Evolutionary conservation across 2,113 vertebrate species (phyloP).

Genomic region (Origma solitaria): DNA sequence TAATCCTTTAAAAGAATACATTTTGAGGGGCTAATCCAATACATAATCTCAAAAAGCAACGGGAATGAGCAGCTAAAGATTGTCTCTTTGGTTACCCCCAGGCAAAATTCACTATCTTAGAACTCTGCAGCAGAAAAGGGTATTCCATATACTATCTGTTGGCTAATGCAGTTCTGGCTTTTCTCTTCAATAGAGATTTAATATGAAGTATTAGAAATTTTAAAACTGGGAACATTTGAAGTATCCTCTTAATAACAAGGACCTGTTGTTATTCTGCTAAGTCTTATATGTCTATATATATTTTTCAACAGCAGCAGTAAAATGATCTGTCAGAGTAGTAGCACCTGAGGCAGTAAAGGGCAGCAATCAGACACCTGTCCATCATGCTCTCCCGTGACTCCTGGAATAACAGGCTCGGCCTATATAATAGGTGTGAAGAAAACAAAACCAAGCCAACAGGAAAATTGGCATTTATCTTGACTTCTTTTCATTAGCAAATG

Average conservation of each 20-base stretch:
- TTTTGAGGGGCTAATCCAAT: background rate
- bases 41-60: background rate
- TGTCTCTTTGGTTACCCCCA: background rate
- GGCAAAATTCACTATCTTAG: background rate
- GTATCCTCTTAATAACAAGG: background rate
- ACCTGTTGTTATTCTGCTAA: background rate
- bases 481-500: background rate
- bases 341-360: background rate
- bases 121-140: background rate
- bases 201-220: background rate
- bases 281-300: background rate
- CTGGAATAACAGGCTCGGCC: background rate
- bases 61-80: background rate
- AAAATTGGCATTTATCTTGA: background rate
- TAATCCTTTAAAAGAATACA: background rate
- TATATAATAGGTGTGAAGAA: background rate
- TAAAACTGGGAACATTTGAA: background rate
- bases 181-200: background rate
- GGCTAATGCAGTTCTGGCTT: background rate
- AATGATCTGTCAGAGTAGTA: background rate
- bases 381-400: background rate
- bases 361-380: background rate
- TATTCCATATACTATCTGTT: background rate
- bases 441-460: background rate
- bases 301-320: background rate